phyloP scores from a whole-genome alignment of 2,113 vertebrate species.

The Hippocampus comes region DNA sequence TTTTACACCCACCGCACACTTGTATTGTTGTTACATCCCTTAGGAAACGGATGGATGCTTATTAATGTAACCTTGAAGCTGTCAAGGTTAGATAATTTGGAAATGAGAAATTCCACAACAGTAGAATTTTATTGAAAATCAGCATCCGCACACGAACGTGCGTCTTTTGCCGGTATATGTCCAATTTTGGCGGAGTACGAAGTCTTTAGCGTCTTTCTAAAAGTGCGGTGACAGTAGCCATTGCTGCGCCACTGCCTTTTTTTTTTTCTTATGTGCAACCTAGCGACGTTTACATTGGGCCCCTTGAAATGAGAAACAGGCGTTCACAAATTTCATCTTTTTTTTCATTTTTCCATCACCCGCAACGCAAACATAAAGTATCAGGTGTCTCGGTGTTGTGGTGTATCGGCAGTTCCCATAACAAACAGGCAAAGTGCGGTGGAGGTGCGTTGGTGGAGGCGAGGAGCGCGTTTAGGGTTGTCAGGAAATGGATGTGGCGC shows the following conservation, averaged over 20 bases:
- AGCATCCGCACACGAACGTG: too few relatives aligned
- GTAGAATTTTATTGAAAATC: neutral
- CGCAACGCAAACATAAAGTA: neutral
- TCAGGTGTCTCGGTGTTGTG: constrained; percentile 1
- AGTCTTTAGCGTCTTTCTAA: too few relatives aligned
- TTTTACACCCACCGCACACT: neutral
- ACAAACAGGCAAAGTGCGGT: neutral
- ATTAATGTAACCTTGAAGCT: neutral
- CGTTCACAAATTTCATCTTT: neutral
- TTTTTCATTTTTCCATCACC: neutral
- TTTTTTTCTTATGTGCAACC: neutral
- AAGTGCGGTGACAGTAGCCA: neutral
- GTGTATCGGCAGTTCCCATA: neutral
- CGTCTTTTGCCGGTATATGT: too few relatives aligned
- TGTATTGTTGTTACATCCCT: neutral
- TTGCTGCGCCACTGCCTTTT: neutral
- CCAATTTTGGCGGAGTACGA: too few relatives aligned
- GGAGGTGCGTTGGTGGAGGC: neutral
- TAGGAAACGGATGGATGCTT: neutral
- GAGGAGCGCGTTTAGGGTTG: neutral
- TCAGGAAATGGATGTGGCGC: constrained; percentile 3
- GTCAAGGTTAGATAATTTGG: neutral
- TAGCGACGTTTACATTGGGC: neutral
- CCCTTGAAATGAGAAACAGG: neutral
- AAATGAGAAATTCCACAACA: neutral